A percentile compares a stretch with the other conserved stretches of the same genome.
Conservation (phyloP, 1,140 invertebrate species). For the Lepidurus apus region DNA sequence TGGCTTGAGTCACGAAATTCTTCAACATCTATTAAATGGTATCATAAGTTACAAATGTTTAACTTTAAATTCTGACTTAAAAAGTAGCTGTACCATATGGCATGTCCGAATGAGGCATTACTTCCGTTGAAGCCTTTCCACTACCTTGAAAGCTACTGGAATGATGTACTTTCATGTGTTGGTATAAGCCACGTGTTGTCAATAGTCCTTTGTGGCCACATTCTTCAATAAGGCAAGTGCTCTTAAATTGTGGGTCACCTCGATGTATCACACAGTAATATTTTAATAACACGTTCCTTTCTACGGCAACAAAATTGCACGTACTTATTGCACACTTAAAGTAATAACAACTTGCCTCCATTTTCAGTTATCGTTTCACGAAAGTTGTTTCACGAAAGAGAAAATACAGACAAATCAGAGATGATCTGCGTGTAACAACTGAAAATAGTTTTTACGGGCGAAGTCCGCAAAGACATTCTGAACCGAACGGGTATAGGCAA, state of each 20-base stretch:
- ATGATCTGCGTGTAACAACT: background rate
- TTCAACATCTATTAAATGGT: slow-evolving; percentile 1
- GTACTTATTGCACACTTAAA: background rate
- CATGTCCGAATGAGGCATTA: background rate
- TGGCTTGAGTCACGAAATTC: background rate
- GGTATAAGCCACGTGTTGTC: background rate
- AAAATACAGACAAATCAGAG: slow-evolving; percentile 1
- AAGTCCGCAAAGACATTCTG: background rate
- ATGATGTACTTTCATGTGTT: background rate
- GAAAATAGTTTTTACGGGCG: background rate
- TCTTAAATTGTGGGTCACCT: background rate
- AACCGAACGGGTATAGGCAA: background rate
- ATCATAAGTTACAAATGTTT: background rate
- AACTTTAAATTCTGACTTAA: background rate
- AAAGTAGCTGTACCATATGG: background rate
- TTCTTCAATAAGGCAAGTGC: too few species aligned
- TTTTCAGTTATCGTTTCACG: background rate
- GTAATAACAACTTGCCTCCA: background rate
- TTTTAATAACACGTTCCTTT: background rate
- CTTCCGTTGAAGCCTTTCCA: background rate
- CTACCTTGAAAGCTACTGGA: background rate
- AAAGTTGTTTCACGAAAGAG: too few species aligned
- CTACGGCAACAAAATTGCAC: background rate
- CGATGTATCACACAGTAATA: background rate
- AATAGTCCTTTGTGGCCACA: too few species aligned